Evolutionary conservation across 53 echinoderm and acorn worm species (phyloP), one percentile per base, ranked within the genome.

Genomic region (Stichopus horrens): DNA sequence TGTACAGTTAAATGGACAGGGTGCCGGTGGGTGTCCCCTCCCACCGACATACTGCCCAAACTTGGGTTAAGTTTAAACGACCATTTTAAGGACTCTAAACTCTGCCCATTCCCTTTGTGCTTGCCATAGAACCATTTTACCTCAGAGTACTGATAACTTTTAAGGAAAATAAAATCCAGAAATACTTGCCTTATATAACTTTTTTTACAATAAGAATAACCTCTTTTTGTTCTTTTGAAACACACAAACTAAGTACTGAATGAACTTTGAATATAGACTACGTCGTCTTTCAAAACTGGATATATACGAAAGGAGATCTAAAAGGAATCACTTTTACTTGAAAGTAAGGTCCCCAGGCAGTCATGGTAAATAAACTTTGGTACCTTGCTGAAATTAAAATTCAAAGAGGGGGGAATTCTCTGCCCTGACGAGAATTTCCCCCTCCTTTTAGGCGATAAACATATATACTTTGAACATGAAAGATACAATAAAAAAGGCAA

Each of bases 331-430:
- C 14, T 16, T 13, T 63, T 16, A 13, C 63, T 63, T 63, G 10
- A 10, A 21, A 77, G 4, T 6, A 5, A 23, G 16, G 54, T 79
- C 79, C 79, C 79, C 79, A 79, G 79, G 56, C 79, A 79, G 79
- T 79, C 79, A 79, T 79, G 53, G 79, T 55, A 79, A 78, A 79
- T n/a, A 71, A 20, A 79, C 37, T 79, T 79, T 79, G n/a, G 79
- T 79, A 56, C 79, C 79, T 79, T 79, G 79, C 79, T 79, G 79
- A 55, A 79, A 54, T 18, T 55, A 16, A 67, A 67, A 21, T 53
- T 77, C 52, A 11, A 11, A 53, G 77, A 54, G 54, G 79, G 37
- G 76, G 79, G 55, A 79, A 79, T n/a, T 21, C 79, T 54, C 79
- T n/a, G 16, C 56, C 56, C 79, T 79, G 56, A 55, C 54, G 79